Evolutionary conservation across 1,140 invertebrate species (phyloP), one percentile per base, ranked within the genome.

Genomic region (Drosophila paulistorum): DNA sequence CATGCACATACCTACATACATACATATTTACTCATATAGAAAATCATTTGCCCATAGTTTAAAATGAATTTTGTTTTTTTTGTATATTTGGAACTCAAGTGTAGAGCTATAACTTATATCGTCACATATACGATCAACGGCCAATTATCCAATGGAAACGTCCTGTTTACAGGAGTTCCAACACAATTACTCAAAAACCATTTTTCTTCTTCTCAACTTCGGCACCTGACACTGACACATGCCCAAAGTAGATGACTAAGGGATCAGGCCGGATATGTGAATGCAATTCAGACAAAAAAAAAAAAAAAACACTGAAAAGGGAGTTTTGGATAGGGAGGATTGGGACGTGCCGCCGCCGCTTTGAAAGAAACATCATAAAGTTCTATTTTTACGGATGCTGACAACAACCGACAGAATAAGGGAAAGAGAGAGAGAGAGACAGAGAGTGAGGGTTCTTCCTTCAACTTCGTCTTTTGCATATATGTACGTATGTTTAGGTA

Each of bases 291-390:
- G 30, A 51, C 23, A 51, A 20, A 20, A 1, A 20, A 51, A 1
- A 20, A 9, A 23, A 51, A 1, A 20, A 14, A 51, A 51, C n/a
- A 48, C 17, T 9, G 39, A 33, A 54, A 61, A 39, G 67, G 60
- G 33, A 68, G 30, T 69, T 65, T 51, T 48, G 7, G 11, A 42
- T 30, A 75, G 57, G 17, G 57, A 76, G 45, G 60, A 65, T 77
- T 64, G 77, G 70, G 73, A 65, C 74, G 74, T 77, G 74, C 74
- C 74, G 73, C 79, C 66, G 37, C 63, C 61, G 58, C 35, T 70
- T 70, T 70, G 51, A 55, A 73, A 58, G 71, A 77, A 71, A 79
- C 72, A 87, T 83, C 83, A 86, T 86, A 86, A 86, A 86, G 77
- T 87, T 86, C 76, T 86, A 86, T 86, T 86, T 86, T 69, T 86